Conservation (phyloP, 2,888 invertebrate genomes). For the Cephus runcator region DNA sequence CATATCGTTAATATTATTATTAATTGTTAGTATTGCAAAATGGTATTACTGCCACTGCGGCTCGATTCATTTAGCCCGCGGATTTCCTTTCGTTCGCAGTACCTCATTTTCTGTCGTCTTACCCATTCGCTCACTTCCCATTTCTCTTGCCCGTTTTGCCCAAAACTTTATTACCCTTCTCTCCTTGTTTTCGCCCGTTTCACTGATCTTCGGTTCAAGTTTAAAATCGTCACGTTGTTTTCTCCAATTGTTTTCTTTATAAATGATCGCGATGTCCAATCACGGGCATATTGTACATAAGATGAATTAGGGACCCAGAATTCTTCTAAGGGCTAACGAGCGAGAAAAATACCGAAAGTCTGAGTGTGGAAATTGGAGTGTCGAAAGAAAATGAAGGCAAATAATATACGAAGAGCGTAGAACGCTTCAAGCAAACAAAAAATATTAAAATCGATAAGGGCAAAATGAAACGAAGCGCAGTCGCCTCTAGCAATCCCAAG, state of each 20-base stretch:
- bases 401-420: not conserved
- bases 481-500: conserved; percentile 59
- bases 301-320: not conserved
- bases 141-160: not conserved
- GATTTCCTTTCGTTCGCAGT: not conserved
- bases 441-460: conserved; percentile 1
- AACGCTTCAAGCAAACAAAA: not conserved
- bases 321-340: not conserved
- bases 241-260: not conserved
- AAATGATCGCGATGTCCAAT: not conserved
- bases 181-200: not conserved
- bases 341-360: not conserved
- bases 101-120: not conserved
- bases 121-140: not conserved
- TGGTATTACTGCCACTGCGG: conserved; percentile 51
- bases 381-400: not conserved
- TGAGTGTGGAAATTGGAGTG: not conserved
- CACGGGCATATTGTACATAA: not conserved
- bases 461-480: conserved; percentile 53
- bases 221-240: not conserved
- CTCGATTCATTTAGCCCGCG: conserved; percentile 49
- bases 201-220: not conserved
- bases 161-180: not conserved
- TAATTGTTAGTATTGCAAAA: conserved; percentile 51
- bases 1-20: conserved; percentile 60